phyloP scores from a whole-genome alignment of 2,888 invertebrate species.

The Cybosia mesomella region DNA sequence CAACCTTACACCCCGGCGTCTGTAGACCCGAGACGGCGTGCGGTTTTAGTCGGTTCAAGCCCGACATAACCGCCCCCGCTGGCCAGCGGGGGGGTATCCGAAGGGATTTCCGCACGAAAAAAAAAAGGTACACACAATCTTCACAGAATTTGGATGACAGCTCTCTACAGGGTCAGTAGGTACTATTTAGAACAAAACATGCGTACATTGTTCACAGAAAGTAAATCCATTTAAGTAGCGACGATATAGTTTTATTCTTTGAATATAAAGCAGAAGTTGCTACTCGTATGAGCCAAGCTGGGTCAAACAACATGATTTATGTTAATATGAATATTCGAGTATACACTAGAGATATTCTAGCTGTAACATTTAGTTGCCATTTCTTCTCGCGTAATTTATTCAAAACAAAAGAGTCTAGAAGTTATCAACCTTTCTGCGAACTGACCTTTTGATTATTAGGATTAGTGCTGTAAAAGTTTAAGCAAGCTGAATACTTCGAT shows the following conservation, averaged over 20 bases:
- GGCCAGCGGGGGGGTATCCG: too few species aligned
- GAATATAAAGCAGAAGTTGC: conserved; percentile 57
- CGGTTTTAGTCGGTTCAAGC: too few species aligned
- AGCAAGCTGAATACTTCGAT: conserved; percentile 17
- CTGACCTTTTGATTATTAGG: not conserved
- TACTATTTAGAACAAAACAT: conserved; percentile 28
- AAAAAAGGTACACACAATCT: too few species aligned
- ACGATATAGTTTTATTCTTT: conserved; percentile 52
- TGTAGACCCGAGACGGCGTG: too few species aligned
- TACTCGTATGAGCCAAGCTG: conserved; percentile 40
- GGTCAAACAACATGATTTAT: conserved; percentile 43
- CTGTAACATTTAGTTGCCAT: conserved; percentile 18
- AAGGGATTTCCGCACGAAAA: too few species aligned
- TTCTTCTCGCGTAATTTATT: conserved; percentile 13
- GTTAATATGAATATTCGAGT: conserved; percentile 36
- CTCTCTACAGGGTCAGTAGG: not conserved
- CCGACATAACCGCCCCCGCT: too few species aligned
- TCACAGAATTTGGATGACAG: not conserved
- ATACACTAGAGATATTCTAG: conserved; percentile 12
- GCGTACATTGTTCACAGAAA: conserved; percentile 52
- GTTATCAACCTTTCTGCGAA: not conserved
- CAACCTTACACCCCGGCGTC: too few species aligned
- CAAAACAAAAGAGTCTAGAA: conserved; percentile 5
- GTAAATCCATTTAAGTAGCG: conserved; percentile 55
- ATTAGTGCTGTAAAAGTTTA: not conserved